Evolutionary conservation across 2,888 invertebrate species (phyloP), one percentile per base, ranked within the genome.

Genomic region (Phyllotreta cruciferae): DNA sequence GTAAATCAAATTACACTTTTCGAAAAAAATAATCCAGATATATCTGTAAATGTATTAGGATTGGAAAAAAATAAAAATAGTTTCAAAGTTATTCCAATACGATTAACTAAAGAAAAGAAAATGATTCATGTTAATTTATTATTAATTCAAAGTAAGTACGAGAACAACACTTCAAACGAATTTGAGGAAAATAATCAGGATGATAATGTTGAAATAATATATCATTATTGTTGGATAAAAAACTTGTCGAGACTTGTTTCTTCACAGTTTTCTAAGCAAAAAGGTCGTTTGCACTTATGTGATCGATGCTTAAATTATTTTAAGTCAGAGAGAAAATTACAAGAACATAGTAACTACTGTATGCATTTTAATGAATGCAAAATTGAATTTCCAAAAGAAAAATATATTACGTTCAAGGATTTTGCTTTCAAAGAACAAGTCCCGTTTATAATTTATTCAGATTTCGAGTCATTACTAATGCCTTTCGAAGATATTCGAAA

Each of bases 401-500:
- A 60, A 41, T 35, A 13, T 13, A 9, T 69, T 3, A 37, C 56
- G 34, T 70, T 64, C 38, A 58, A 64, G 10, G 63, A 68, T 9
- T 45, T 11, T 55, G 41, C 36, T 2, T 44, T 44, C n/a, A 42
- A 56, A 42, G 35, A 56, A 34, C 34, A 57, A 24, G 47, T 47
- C 9, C 64, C 65, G 0, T 67, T 70, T 60, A 49, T 64, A 35
- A 60, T 70, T 13, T 69, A 70, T 45, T 66, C 69, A 10, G 71
- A 71, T 56, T 52, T 70, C 44, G 71, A 69, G 55, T 66, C 60
- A 11, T 8, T 37, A 3, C 37, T 60, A 24, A 36, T 34, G 41
- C 8, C 8, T 10, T 42, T 4, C 42, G 13, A 53, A 9, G 42
- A 36, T 53, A 42, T 10, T 6, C 6, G 6, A 38, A 38, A 8